A percentile compares a stretch with the other conserved stretches of the same genome.
Conservation (phyloP, 2,113 vertebrate genomes). For the Melanerpes aurifrons region DNA sequence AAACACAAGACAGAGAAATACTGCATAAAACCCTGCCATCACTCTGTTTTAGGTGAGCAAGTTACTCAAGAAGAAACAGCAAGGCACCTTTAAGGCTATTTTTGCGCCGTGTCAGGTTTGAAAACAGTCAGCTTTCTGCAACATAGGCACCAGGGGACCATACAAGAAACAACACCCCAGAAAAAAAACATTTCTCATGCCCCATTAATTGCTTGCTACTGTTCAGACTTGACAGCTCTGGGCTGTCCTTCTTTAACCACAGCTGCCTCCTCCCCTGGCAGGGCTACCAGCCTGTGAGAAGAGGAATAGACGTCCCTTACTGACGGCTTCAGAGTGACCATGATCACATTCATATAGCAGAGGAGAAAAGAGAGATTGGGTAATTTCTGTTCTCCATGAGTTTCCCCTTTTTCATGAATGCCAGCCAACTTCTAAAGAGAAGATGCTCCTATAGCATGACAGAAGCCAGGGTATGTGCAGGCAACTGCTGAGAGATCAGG, state of each 20-base stretch:
- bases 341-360: not conserved
- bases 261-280: not conserved
- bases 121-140: not conserved
- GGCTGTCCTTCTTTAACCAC: not conserved
- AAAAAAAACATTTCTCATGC: not conserved
- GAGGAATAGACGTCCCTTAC: not conserved
- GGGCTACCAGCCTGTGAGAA: not conserved
- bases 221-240: not conserved
- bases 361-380: not conserved
- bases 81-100: not conserved
- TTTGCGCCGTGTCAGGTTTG: not conserved
- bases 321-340: not conserved
- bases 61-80: not conserved
- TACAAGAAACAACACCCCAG: not conserved
- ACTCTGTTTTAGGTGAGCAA: not conserved
- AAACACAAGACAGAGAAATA: not conserved
- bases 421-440: not conserved
- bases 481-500: rapidly evolving
- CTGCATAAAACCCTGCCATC: not conserved
- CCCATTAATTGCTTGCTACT: not conserved
- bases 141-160: not conserved
- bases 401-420: not conserved
- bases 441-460: not conserved
- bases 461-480: not conserved
- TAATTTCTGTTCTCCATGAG: not conserved